A percentile compares a stretch with the other conserved stretches of the same genome.
Conservation (phyloP, 2,797 vertebrate species). For the Synaphobranchus kaupii region DNA sequence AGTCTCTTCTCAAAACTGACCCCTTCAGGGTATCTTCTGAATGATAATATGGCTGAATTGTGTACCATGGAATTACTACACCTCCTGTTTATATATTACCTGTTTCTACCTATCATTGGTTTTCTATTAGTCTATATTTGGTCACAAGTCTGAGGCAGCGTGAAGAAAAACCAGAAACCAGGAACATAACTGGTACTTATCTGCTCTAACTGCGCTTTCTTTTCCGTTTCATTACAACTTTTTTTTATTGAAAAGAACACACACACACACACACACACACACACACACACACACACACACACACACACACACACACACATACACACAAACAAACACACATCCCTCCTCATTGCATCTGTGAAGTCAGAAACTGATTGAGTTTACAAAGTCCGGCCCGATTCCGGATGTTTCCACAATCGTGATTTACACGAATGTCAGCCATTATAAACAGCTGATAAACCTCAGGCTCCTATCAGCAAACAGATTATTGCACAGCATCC, state of each 20-base stretch:
- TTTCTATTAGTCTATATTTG: no score
- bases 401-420: constrained; percentile 59
- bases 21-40: neutral
- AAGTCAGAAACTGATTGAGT: neutral
- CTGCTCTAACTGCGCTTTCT: no score
- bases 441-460: constrained; percentile 71
- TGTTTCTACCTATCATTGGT: no score
- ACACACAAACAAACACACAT: neutral
- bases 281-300: no score
- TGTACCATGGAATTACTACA: neutral
- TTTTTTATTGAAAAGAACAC: no score
- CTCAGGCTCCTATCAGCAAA: constrained; percentile 66
- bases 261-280: neutral
- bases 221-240: no score
- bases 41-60: neutral
- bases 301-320: no score
- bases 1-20: neutral
- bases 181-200: no score
- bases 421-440: constrained; percentile 61
- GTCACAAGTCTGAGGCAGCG: no score
- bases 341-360: neutral
- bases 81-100: no score
- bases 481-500: constrained; percentile 59
- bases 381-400: constrained; percentile 38
- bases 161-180: no score